phyloP scores from a whole-genome alignment of 2,888 invertebrate species.

The Adelphocoris suturalis region DNA sequence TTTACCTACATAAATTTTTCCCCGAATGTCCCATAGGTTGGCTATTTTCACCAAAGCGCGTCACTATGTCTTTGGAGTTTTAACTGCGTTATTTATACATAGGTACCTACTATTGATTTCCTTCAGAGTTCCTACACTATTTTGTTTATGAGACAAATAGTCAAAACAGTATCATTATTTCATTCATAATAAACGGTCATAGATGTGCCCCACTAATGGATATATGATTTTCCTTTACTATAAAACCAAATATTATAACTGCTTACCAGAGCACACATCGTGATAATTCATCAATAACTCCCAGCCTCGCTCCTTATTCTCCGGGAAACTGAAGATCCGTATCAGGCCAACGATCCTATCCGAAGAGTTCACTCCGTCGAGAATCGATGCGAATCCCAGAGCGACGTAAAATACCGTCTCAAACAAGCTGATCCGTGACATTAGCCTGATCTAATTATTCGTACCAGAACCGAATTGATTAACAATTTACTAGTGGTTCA shows the following conservation, averaged over 20 bases:
- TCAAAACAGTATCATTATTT: no score
- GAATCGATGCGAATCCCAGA: not conserved
- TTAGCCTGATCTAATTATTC: not conserved
- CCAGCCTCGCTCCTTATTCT: not conserved
- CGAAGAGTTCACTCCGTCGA: not conserved
- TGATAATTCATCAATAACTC: not conserved
- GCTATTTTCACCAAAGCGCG: no score
- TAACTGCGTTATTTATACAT: no score
- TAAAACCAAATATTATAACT: not conserved
- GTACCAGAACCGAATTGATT: not conserved
- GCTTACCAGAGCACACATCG: conserved; percentile 38
- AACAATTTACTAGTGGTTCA: not conserved
- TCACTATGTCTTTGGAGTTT: no score
- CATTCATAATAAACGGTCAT: no score
- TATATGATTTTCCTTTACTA: no score
- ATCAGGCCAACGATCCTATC: conserved; percentile 40
- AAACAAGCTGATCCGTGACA: conserved; percentile 11
- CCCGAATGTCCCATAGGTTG: no score
- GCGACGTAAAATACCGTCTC: not conserved
- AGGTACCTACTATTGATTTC: no score
- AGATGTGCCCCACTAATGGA: no score
- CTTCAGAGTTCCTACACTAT: no score
- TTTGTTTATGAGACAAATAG: no score
- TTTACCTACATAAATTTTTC: no score
- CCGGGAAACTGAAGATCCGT: conserved; percentile 1